Conservation (phyloP, 2,797 vertebrate genomes). For the Morelia viridis region DNA sequence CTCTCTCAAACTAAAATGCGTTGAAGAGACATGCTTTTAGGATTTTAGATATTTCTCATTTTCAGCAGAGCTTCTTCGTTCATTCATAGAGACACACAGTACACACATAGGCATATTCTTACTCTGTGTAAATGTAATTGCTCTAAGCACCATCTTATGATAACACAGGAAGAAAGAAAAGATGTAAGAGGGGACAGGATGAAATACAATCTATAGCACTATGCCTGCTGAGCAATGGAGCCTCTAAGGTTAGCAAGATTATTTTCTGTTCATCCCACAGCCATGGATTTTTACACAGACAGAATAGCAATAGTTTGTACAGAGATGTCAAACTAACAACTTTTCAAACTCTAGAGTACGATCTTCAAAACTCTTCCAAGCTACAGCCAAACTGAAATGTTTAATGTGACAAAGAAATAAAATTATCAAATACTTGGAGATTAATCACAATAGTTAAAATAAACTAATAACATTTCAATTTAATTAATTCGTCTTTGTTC, state of each 20-base stretch:
- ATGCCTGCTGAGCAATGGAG: not conserved
- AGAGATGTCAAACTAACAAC: not conserved
- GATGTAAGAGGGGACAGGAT: not conserved
- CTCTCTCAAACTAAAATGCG: not conserved
- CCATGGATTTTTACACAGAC: not conserved
- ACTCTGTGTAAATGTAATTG: not conserved
- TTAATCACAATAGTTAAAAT: not conserved
- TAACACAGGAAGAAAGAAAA: not conserved
- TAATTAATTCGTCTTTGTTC: not conserved
- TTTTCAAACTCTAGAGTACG: not conserved
- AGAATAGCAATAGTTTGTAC: not conserved
- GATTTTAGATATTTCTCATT: not conserved
- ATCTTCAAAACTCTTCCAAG: not conserved
- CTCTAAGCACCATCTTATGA: not conserved
- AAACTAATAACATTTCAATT: not conserved
- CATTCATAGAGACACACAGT: not conserved
- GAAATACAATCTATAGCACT: not conserved
- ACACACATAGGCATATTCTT: not conserved
- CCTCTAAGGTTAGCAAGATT: not conserved
- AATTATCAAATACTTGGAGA: not conserved
- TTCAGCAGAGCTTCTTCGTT: not conserved
- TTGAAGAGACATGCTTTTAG: not conserved
- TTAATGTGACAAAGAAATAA: not conserved
- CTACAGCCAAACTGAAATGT: not conserved
- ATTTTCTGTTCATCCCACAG: not conserved